Evolutionary conservation across 64 coral and sea anemone species (phyloP).

Genomic region (Dendronephthya gigantea): DNA sequence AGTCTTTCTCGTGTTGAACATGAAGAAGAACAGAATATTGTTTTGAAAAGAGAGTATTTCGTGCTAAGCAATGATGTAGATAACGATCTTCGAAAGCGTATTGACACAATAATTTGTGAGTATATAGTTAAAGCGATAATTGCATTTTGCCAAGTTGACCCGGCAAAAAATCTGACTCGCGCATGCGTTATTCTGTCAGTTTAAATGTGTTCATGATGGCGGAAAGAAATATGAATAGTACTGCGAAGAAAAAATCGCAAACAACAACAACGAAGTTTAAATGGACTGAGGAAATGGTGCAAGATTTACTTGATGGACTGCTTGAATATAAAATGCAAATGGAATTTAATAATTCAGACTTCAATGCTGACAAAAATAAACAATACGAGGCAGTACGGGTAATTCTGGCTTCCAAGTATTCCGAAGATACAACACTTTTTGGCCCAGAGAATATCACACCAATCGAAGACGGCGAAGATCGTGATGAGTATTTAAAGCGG

Average conservation of each 20-base stretch:
- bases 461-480: neutral
- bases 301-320: conserved; percentile 14
- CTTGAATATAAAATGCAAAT: conserved; percentile 25
- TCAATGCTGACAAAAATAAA: conserved; percentile 39
- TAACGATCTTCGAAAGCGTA: too few species aligned
- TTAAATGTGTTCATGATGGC: neutral
- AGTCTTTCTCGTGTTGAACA: too few species aligned
- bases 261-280: neutral
- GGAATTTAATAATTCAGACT: conserved; percentile 32
- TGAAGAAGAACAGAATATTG: too few species aligned
- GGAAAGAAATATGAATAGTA: neutral
- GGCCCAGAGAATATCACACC: neutral
- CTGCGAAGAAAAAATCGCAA: neutral
- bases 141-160: too few species aligned
- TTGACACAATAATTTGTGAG: too few species aligned
- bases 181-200: neutral
- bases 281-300: conserved; percentile 23
- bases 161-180: neutral
- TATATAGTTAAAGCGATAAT: too few species aligned
- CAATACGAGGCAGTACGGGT: conserved; percentile 35
- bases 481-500: neutral
- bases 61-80: too few species aligned
- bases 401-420: conserved; percentile 34
- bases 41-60: too few species aligned
- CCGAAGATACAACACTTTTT: conserved; percentile 16